Evolutionary conservation across 2,888 invertebrate species (phyloP), one percentile per base, ranked within the genome.

Genomic region (Gastracanthus pulcherrimus): DNA sequence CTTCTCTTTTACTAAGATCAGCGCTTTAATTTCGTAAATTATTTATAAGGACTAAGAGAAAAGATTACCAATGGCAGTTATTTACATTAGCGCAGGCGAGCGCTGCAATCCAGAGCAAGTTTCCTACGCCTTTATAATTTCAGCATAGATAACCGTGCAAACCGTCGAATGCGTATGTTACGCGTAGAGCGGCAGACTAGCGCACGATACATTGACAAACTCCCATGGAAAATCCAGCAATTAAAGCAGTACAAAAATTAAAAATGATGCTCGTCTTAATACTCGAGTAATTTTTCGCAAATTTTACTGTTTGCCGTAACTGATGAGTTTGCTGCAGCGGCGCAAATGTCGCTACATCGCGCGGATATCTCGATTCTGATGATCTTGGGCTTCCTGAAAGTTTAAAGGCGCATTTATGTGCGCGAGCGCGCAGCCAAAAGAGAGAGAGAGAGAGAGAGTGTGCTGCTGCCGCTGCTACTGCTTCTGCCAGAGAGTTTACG

Each of bases 401-500:
- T 51, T 66, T 76, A 76, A 76, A 58, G 41, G 41, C 66, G 67
- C 67, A 58, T 55, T 75, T 66, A 66, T 51, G 36, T 29, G 51
- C 58, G 36, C 34, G 34, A 70, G 51, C 64, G 45, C 29, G 11
- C n/a, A 13, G 23, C n/a, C n/a, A n/a, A n/a, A 55, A 55, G 55
- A 55, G 23, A 11, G 55, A 55, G 55, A 11, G 26, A 26, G 6
- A 55, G 26, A 19, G 55, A 55, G 23, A 23, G 23, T 23, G 19
- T 23, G 9, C 11, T 36, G 38, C 16, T 5, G 41, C 9, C 3
- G 48, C n/a, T 2, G 31, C 34, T n/a, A 69, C 29, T 31, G 31
- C 19, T 29, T 9, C 34, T 19, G 48, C 70, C 2, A 16, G 70
- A 11, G 74, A 80, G 67, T 74, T 80, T 74, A 45, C 79, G 72